Evolutionary conservation across 2,888 invertebrate species (phyloP), one percentile per base, ranked within the genome.

Genomic region (Caenorhabditis auriculariae): DNA sequence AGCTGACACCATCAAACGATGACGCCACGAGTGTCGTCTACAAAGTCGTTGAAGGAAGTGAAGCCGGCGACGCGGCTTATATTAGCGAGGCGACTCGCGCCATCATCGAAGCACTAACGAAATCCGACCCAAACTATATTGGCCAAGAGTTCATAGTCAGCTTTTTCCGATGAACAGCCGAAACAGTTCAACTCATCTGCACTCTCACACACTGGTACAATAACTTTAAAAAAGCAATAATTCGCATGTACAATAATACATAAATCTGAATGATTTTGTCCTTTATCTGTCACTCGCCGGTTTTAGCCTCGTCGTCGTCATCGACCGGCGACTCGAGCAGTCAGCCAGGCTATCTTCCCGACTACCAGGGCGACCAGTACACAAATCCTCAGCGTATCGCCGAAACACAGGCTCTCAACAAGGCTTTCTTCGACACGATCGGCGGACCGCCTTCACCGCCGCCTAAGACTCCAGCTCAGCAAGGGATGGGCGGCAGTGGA

Each of bases 291-390:
- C 26, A 29, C 55, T 29, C 21, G 27, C 12, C 28, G 29, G 38
- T 37, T 32, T 28, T 28, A 23, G 12, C 29, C 29, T 45, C 55
- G 26, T 54, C 55, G 9, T 51, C 57, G 17, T 49, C 50, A 41
- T 58, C 55, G 5, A 19, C 37, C 4, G 44, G 46, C 49, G 45
- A 44, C 29, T 26, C 55, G 39, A 38, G 39, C 1, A 66, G 56
- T 46, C 55, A 69, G 35, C 75, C 75, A 15, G 77, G 77, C 24
- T 76, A 76, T 53, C 63, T 77, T n/a, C 76, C 76, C 43, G 73
- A 77, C 55, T 77, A 75, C 53, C 72, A 69, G 53, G 77, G 77
- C 35, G 77, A 77, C 52, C 47, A 62, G 43, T 77, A 67, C 70
- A 76, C 77, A 19, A 60, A 77, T 46, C 72, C 66, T 6, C 66